Conservation (phyloP, 2,797 vertebrate species). For the Sciurus carolinensis region DNA sequence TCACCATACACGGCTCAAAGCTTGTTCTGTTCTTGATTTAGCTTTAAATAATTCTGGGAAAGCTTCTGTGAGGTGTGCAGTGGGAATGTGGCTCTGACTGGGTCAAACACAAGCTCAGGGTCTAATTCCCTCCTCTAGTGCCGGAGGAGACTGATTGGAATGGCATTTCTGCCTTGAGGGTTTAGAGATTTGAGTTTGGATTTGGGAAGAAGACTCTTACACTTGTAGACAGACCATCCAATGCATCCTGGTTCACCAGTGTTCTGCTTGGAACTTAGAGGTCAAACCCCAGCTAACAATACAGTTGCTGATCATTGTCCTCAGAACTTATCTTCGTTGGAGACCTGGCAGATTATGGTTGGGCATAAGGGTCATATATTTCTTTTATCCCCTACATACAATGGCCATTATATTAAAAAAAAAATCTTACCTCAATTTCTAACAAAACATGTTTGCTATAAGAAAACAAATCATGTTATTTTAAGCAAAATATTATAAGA, state of each 20-base stretch:
- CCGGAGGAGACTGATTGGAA: background rate
- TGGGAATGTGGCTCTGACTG: background rate
- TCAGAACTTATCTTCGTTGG: background rate
- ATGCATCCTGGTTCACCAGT: background rate
- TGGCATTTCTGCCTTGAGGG: background rate
- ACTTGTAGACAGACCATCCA: background rate
- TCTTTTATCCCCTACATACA: background rate
- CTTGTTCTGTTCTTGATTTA: background rate
- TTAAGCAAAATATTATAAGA: background rate
- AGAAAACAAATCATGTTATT: background rate
- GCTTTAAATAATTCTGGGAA: background rate
- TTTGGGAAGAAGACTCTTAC: background rate
- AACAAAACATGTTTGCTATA: background rate
- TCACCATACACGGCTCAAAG: too few relatives aligned
- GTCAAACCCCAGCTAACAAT: background rate
- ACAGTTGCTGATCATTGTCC: background rate
- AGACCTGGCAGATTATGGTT: background rate
- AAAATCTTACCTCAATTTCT: background rate
- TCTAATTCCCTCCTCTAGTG: too few relatives aligned
- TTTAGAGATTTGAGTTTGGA: background rate
- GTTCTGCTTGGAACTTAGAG: background rate
- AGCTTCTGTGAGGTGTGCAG: background rate
- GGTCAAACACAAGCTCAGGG: background rate
- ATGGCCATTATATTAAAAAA: background rate
- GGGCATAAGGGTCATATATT: background rate